Evolutionary conservation across 2,113 vertebrate genomes (phyloP), one percentile per base, ranked within the genome.

Genomic region (Scophthalmus maximus): DNA sequence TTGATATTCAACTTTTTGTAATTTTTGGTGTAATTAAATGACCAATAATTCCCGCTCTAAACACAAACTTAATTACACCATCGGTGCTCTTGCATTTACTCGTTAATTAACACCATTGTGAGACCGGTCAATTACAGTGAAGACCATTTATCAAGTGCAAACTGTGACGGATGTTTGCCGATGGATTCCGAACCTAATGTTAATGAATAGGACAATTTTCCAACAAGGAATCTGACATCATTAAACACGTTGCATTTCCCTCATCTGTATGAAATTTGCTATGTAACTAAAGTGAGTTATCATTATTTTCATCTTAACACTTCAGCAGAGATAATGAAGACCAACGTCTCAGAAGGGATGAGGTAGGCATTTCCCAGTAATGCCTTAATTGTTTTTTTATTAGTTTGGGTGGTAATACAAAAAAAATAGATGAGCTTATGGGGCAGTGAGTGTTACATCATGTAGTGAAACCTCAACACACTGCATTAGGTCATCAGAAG

Each of bases 361-460:
- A 44, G 26, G 46, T 10, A 55, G 46, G 23, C 32, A 55, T 38
- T 12, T 32, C 59, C 46, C 10, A 38, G n/a, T 49, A 32, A 53
- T 52, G 20, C 9, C n/a, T 70, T 76, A 69, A 73, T 73, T 64
- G 44, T 38, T 56, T 79, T 56, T 79, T 86, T 78, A 63, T 40
- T 66, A 23, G 59, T 65, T 73, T 44, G 57, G 52, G n/a, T 56
- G 42, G 68, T 61, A 65, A 74, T 68, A 68, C 81, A 69, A 57
- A 64, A 81, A 68, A 75, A 70, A 72, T 57, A 82, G 77, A 86
- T 66, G 23, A 73, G 62, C 60, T 44, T 58, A 4, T 50, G 32
- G 51, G 29, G 40, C 57, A 61, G 67, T 65, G 46, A 68, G 29
- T 10, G 75, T 89, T 51, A 83, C 70, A 52, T 84, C 74, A 82